These are phyloP conservation scores for Amazona guildingii DNA, from an alignment of 2,113 vertebrate species.

Conservation along the genomic window DNA sequence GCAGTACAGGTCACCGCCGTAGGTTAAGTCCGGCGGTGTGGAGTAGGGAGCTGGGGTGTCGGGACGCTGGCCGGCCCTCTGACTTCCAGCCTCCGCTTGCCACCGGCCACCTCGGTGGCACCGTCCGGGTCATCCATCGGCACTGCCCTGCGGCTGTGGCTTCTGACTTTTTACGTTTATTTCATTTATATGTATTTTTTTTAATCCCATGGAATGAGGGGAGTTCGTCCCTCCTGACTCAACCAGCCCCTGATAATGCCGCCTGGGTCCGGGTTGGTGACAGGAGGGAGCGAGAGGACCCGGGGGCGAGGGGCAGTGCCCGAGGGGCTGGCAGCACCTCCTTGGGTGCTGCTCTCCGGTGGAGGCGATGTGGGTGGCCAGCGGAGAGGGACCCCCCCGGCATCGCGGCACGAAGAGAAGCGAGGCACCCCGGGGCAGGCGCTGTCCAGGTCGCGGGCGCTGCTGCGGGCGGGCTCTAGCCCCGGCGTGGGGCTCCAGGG, in stretches of 20 bases:
- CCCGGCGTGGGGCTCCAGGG: not conserved
- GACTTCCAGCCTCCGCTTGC: not conserved
- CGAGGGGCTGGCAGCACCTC: not conserved
- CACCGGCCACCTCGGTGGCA: not conserved
- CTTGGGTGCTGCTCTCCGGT: not conserved
- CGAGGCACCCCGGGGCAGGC: not conserved
- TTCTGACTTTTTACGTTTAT: not conserved
- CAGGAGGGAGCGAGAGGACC: not conserved
- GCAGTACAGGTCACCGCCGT: rapidly evolving
- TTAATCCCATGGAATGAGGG: not conserved
- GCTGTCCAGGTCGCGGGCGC: not conserved
- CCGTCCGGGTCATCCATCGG: not conserved
- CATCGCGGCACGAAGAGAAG: not conserved
- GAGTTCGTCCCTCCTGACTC: not conserved
- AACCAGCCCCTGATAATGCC: not conserved
- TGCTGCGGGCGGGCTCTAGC: not conserved
- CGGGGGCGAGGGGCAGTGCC: too few relatives aligned
- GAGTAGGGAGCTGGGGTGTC: not conserved
- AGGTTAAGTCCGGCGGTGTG: not conserved
- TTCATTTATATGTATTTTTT: not conserved
- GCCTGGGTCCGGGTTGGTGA: not conserved
- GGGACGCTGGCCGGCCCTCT: not conserved
- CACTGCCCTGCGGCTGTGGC: not conserved
- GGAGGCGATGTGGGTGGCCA: not conserved
- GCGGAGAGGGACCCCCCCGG: not conserved